Evolutionary conservation across 2,888 invertebrate species (phyloP).

Genomic region (Vesta saturnalis): DNA sequence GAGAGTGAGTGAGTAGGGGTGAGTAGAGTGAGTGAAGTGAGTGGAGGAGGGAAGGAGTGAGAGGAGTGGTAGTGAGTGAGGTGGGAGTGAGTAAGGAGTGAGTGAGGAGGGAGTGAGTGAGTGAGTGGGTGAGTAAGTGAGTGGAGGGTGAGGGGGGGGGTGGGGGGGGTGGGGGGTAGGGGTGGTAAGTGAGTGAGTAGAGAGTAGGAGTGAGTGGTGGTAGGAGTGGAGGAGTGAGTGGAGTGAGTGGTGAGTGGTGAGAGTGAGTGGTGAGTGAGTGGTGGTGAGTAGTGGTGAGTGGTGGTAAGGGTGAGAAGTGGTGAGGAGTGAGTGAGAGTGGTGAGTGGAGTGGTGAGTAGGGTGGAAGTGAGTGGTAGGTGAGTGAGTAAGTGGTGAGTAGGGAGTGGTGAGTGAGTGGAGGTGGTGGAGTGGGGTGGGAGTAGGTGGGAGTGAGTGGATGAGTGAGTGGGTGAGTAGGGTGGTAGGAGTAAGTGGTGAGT

Average conservation of each 20-base stretch:
- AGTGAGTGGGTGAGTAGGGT: no score
- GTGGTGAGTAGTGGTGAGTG: background rate
- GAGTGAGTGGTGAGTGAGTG: background rate
- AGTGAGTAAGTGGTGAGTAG: background rate
- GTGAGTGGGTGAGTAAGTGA: constrained; percentile 5
- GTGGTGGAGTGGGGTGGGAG: background rate
- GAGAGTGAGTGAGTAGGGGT: background rate
- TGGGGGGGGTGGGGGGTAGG: background rate
- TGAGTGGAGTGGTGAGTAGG: background rate
- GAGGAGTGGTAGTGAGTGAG: background rate
- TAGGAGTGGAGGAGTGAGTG: background rate
- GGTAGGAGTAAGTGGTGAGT: background rate
- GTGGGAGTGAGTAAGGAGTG: background rate
- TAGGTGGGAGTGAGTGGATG: no score
- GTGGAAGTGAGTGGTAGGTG: background rate
- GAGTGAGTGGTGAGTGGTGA: background rate
- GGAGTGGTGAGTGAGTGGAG: background rate
- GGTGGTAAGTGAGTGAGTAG: background rate
- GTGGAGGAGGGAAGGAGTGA: background rate
- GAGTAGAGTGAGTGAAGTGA: background rate
- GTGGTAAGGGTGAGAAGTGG: background rate
- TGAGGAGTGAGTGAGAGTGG: background rate
- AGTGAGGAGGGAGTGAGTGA: background rate
- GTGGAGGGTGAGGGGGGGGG: background rate
- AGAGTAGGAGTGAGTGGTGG: background rate